These are phyloP conservation scores for Euthynnus affinis DNA, from an alignment of 2,797 vertebrate species.

Conservation along the genomic window DNA sequence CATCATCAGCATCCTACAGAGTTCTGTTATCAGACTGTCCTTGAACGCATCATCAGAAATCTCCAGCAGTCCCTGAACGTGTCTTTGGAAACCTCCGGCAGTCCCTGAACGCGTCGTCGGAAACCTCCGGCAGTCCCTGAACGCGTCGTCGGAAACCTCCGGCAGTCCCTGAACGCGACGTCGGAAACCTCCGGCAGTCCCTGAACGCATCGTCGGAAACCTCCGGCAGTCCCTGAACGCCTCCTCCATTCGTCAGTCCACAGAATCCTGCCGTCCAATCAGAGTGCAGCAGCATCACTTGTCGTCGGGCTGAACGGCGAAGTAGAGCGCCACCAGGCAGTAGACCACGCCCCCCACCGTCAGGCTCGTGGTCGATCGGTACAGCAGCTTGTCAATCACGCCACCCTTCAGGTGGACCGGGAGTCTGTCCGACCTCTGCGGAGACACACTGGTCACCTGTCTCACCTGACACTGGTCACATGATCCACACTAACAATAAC, in stretches of 20 bases:
- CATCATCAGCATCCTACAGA: not conserved
- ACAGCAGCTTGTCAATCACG: slow-evolving; percentile 90
- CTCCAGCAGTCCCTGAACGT: too few relatives aligned
- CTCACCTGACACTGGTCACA: too few relatives aligned
- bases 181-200: too few relatives aligned
- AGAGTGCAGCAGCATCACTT: slow-evolving; percentile 7
- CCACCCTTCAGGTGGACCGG: slow-evolving; percentile 91
- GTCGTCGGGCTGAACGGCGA: slow-evolving; percentile 87
- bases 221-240: too few relatives aligned
- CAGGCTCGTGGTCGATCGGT: slow-evolving; percentile 93
- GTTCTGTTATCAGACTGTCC: not conserved
- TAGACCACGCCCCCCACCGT: slow-evolving; percentile 91
- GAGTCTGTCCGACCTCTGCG: slow-evolving; percentile 87
- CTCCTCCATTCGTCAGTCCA: not conserved
- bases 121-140: too few relatives aligned
- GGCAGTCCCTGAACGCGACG: too few relatives aligned
- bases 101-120: too few relatives aligned
- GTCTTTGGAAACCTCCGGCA: too few relatives aligned
- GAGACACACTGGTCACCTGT: not conserved
- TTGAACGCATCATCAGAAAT: too few relatives aligned
- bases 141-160: too few relatives aligned
- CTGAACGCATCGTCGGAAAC: too few relatives aligned
- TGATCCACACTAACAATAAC: not conserved
- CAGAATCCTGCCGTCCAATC: too few relatives aligned
- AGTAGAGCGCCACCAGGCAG: slow-evolving; percentile 90